Evolutionary conservation across 2,888 invertebrate species (phyloP).

Genomic region (Hydroisotoma schaefferi): DNA sequence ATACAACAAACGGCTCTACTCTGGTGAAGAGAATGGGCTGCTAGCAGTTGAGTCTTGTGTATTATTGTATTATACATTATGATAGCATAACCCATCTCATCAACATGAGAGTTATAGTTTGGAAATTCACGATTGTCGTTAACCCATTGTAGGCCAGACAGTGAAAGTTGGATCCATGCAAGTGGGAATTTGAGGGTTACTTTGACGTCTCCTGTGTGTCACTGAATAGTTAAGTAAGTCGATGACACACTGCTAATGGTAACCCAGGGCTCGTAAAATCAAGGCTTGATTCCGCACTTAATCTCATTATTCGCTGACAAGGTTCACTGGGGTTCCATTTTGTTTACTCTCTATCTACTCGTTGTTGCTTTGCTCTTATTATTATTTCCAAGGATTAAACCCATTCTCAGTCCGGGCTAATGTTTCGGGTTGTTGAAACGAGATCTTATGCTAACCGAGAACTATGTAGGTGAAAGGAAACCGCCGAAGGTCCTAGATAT

Average conservation of each 20-base stretch:
- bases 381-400: background rate
- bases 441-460: too few relatives aligned
- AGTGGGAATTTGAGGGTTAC: background rate
- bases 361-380: background rate
- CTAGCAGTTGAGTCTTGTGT: too few relatives aligned
- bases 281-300: slow-evolving; percentile 32
- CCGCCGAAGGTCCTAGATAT: too few relatives aligned
- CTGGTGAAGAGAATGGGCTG: too few relatives aligned
- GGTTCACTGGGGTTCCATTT: slow-evolving; percentile 33
- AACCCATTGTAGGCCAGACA: too few relatives aligned
- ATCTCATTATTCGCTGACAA: slow-evolving; percentile 37
- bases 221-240: background rate
- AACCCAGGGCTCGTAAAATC: slow-evolving; percentile 28
- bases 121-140: too few relatives aligned
- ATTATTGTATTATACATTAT: too few relatives aligned
- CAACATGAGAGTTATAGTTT: background rate
- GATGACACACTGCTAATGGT: slow-evolving; percentile 8
- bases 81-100: too few relatives aligned
- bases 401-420: background rate
- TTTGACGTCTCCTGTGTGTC: background rate
- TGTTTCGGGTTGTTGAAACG: too few relatives aligned
- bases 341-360: slow-evolving; percentile 12
- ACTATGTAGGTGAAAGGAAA: too few relatives aligned
- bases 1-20: too few relatives aligned
- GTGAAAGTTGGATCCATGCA: background rate